Evolutionary conservation across 2,888 invertebrate species (phyloP).

Genomic region (Mellilla xanthometata): DNA sequence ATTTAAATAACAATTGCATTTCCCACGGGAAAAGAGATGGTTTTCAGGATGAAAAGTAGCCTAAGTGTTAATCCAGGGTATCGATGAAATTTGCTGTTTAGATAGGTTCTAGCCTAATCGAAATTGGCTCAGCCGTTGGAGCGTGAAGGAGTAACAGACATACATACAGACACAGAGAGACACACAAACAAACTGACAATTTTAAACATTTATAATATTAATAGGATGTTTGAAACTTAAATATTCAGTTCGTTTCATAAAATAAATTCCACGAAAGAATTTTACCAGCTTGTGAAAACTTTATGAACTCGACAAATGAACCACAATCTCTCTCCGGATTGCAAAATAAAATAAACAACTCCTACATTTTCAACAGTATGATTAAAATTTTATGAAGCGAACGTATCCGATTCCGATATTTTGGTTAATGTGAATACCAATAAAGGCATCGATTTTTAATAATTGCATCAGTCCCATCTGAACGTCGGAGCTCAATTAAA

Average conservation of each 20-base stretch:
- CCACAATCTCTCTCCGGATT: background rate
- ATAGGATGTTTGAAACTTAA: too few relatives aligned
- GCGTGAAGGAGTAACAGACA: too few relatives aligned
- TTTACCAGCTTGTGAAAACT: background rate
- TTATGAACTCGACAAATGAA: background rate
- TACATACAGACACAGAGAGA: too few relatives aligned
- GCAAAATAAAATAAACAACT: background rate
- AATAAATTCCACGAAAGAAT: background rate
- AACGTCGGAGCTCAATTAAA: background rate
- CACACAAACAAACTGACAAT: too few relatives aligned
- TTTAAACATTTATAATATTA: too few relatives aligned
- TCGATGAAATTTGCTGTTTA: too few relatives aligned
- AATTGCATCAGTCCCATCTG: background rate
- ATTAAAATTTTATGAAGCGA: conserved; percentile 5
- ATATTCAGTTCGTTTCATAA: background rate
- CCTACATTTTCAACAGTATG: background rate
- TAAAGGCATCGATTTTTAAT: conserved; percentile 1
- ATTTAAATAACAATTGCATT: too few relatives aligned
- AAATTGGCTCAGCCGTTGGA: too few relatives aligned
- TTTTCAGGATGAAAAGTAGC: too few relatives aligned
- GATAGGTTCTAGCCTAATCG: too few relatives aligned
- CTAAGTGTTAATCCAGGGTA: too few relatives aligned
- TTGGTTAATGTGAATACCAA: background rate
- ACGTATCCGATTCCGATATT: background rate
- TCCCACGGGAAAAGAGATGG: too few relatives aligned